Percentiles rank a stretch among this genome's conserved stretches.
Evolutionary conservation across 2,888 invertebrate species (phyloP).

Genomic region (Diarsia brunnea): DNA sequence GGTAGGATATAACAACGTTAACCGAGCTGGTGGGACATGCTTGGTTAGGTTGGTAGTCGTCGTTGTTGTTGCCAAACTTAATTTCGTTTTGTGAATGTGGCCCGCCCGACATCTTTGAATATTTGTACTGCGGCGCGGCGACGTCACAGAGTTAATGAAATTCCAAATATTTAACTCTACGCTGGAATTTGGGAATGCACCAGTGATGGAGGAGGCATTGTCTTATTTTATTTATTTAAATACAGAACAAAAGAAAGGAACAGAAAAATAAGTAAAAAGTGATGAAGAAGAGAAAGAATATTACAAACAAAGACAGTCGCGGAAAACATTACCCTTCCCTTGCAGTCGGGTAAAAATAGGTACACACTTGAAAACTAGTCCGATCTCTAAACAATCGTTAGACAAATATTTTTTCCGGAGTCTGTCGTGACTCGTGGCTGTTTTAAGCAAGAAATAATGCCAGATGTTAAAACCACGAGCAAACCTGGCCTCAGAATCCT

Average conservation of each 20-base stretch:
- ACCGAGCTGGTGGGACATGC: constrained; percentile 19
- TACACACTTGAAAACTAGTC: constrained; percentile 46
- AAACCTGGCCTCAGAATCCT: neutral
- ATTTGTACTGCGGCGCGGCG: constrained; percentile 70
- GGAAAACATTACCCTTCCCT: no score
- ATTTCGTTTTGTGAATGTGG: constrained; percentile 70
- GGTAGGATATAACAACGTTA: constrained; percentile 12
- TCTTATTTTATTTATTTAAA: constrained; percentile 25
- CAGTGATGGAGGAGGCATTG: constrained; percentile 60
- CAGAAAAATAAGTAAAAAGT: no score
- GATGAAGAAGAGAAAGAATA: no score
- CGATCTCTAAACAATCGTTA: constrained; percentile 41
- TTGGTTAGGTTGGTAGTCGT: constrained; percentile 31
- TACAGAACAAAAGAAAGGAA: no score
- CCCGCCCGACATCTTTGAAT: constrained; percentile 59
- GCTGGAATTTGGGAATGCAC: constrained; percentile 65
- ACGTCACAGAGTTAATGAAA: constrained; percentile 73
- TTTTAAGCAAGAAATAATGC: neutral
- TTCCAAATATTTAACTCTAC: constrained; percentile 69
- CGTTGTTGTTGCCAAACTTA: constrained; percentile 52
- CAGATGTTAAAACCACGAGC: neutral
- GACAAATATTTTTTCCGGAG: constrained; percentile 14
- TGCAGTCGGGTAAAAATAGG: no score
- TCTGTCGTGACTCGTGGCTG: neutral
- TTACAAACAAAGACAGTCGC: no score